phyloP scores from a whole-genome alignment of 2,797 vertebrate genomes.

The Hyperoplus immaculatus region DNA sequence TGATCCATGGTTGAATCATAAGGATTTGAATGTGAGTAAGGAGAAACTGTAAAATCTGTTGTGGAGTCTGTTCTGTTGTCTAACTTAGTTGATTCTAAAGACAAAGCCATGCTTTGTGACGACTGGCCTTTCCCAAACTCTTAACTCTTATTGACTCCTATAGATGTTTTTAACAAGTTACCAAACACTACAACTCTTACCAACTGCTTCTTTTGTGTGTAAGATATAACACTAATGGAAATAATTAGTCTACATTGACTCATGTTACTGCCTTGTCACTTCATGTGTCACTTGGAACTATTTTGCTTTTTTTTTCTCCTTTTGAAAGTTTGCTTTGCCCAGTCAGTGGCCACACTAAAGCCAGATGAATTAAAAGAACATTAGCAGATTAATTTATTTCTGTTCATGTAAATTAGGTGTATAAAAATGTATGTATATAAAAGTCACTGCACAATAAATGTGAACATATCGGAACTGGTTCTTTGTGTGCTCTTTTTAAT shows the following conservation, averaged over 20 bases:
- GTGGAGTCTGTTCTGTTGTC: background rate
- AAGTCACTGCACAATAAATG: slow-evolving; percentile 87
- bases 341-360: slow-evolving; percentile 71
- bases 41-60: slow-evolving; percentile 15
- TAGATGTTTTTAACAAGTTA: slow-evolving; percentile 27
- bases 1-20: slow-evolving; percentile 13
- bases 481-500: slow-evolving; percentile 54
- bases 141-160: background rate
- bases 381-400: slow-evolving; percentile 85
- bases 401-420: slow-evolving; percentile 85
- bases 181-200: slow-evolving; percentile 61
- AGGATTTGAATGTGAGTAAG: background rate
- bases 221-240: slow-evolving; percentile 69
- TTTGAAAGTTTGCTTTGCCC: slow-evolving; percentile 60
- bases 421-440: slow-evolving; percentile 86
- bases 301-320: slow-evolving; percentile 51
- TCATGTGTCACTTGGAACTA: slow-evolving; percentile 70
- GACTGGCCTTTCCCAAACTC: slow-evolving; percentile 4
- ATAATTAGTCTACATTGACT: slow-evolving; percentile 51
- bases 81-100: slow-evolving; percentile 12
- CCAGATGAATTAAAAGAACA: slow-evolving; percentile 68
- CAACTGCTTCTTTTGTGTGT: slow-evolving; percentile 69
- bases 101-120: slow-evolving; percentile 29
- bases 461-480: slow-evolving; percentile 78
- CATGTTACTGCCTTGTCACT: slow-evolving; percentile 73